These are phyloP conservation scores for Nebria brevicollis DNA, from an alignment of 2,888 invertebrate genomes.

Conservation along the genomic window DNA sequence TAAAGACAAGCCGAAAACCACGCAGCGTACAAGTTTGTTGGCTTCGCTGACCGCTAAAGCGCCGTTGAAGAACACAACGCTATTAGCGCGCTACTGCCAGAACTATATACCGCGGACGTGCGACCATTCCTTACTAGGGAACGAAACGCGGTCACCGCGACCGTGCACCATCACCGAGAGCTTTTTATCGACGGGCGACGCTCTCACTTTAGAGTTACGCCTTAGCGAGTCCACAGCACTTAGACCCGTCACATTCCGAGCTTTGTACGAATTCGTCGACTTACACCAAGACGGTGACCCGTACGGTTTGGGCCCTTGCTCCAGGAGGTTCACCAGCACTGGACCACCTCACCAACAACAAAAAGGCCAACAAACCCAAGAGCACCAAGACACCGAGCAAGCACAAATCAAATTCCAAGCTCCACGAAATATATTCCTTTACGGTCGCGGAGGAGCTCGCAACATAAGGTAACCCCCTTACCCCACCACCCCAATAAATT, in stretches of 20 bases:
- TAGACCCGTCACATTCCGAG: conserved; percentile 85
- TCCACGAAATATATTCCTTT: conserved; percentile 85
- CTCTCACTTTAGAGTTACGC: conserved; percentile 81
- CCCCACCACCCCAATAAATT: too few relatives aligned
- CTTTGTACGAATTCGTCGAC: conserved; percentile 89
- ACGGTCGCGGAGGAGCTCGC: conserved; percentile 84
- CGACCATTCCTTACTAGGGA: conserved; percentile 79
- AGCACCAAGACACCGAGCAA: conserved; percentile 8
- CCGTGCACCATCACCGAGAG: conserved; percentile 85
- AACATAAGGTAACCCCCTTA: conserved; percentile 74
- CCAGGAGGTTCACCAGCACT: conserved; percentile 77
- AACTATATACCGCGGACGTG: conserved; percentile 85
- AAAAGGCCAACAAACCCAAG: background rate
- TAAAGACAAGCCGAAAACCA: conserved; percentile 28
- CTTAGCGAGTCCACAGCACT: conserved; percentile 85
- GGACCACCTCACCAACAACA: conserved; percentile 52
- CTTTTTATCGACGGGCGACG: conserved; percentile 83
- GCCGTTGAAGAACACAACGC: conserved; percentile 74
- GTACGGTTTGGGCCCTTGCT: conserved; percentile 78
- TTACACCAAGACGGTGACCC: conserved; percentile 86
- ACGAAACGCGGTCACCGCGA: conserved; percentile 67
- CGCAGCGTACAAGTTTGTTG: conserved; percentile 51
- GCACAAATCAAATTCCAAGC: conserved; percentile 72
- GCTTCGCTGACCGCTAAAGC: conserved; percentile 60
- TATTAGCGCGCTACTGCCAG: conserved; percentile 83